Evolutionary conservation across 92 coral and sea anemone genomes (phyloP).

Genomic region (Montipora capitata): DNA sequence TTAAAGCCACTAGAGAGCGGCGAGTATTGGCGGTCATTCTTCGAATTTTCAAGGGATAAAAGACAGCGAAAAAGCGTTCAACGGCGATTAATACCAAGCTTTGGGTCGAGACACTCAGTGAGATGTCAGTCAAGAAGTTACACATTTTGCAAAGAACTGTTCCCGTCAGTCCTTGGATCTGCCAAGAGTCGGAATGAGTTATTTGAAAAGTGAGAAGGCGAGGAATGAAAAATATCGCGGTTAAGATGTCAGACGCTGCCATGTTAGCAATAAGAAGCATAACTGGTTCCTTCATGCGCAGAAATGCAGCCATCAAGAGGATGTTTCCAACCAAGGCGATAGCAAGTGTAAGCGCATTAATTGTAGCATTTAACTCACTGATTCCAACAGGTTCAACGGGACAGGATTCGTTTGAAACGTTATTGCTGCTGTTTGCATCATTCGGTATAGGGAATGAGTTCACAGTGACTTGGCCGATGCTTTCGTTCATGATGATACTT

Average conservation of each 20-base stretch:
- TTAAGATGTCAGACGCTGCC: slow-evolving; percentile 42
- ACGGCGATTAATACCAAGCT: slow-evolving; percentile 18
- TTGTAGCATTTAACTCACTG: neutral
- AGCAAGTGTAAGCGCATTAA: neutral
- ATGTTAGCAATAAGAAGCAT: slow-evolving; percentile 32
- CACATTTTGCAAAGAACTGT: slow-evolving; percentile 23
- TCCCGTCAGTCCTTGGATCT: slow-evolving; percentile 14
- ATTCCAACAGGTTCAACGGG: neutral
- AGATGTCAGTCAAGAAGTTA: slow-evolving; percentile 19
- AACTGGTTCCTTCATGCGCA: slow-evolving; percentile 16
- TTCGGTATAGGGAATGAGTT: neutral
- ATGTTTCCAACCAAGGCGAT: slow-evolving; percentile 21
- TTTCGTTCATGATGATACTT: neutral
- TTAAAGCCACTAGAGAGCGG: slow-evolving; percentile 4
- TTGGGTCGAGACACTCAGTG: slow-evolving; percentile 14
- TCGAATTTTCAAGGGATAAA: neutral
- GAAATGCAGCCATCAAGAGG: slow-evolving; percentile 23
- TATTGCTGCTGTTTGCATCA: neutral
- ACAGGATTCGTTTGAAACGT: neutral
- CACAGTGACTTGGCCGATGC: neutral
- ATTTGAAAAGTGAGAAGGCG: neutral
- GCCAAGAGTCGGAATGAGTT: neutral
- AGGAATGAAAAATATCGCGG: slow-evolving; percentile 7
- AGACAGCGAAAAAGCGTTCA: slow-evolving; percentile 19
- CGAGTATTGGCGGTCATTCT: slow-evolving; percentile 10